Conservation (phyloP, 2,888 invertebrate genomes). For the Drosophila pegasa region DNA sequence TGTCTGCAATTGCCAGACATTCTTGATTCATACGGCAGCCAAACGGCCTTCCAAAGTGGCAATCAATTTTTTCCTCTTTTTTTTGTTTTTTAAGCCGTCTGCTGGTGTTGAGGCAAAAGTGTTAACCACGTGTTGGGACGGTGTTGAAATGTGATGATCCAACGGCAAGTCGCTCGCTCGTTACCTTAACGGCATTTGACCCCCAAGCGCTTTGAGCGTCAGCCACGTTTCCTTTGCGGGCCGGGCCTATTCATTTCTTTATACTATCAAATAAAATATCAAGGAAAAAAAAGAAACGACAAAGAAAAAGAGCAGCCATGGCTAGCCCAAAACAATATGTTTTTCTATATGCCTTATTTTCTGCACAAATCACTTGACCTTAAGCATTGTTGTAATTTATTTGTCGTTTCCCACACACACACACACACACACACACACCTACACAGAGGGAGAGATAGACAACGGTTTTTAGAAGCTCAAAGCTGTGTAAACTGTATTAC, state of each 20-base stretch:
- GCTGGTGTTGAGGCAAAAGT: slow-evolving; percentile 14
- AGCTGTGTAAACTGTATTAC: slow-evolving; percentile 71
- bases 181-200: slow-evolving; percentile 79
- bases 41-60: slow-evolving; percentile 75
- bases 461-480: slow-evolving; percentile 60
- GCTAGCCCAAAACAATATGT: slow-evolving; percentile 65
- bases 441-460: too few relatives aligned
- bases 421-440: slow-evolving; percentile 19
- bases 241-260: slow-evolving; percentile 71
- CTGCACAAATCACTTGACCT: slow-evolving; percentile 78
- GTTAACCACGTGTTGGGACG: slow-evolving; percentile 44
- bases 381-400: slow-evolving; percentile 80
- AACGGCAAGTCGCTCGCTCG: slow-evolving; percentile 63
- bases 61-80: slow-evolving; percentile 63
- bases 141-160: slow-evolving; percentile 66
- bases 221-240: slow-evolving; percentile 69
- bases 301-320: slow-evolving; percentile 47
- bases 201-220: slow-evolving; percentile 65
- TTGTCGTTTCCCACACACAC: slow-evolving; percentile 76
- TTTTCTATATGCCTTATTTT: slow-evolving; percentile 79
- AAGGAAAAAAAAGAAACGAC: slow-evolving; percentile 23
- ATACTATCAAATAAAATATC: slow-evolving; percentile 54
- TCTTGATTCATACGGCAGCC: slow-evolving; percentile 66
- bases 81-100: background rate
- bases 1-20: slow-evolving; percentile 60